Conservation (phyloP, 2,797 vertebrate species). For the Clarias platycephalus region DNA sequence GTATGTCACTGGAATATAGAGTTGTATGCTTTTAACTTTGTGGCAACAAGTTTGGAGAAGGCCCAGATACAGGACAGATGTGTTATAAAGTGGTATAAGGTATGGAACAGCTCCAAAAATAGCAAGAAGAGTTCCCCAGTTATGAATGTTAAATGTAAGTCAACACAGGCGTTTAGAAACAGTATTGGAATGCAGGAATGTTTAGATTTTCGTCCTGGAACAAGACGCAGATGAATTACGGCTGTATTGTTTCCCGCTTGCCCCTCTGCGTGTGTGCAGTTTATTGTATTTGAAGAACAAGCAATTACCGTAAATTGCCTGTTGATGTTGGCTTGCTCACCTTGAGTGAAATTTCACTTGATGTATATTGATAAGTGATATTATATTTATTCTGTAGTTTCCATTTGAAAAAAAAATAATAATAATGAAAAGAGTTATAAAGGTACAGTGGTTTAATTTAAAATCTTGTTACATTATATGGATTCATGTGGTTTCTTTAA, state of each 20-base stretch:
- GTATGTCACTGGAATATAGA: not conserved
- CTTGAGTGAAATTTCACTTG: not conserved
- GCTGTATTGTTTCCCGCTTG: not conserved
- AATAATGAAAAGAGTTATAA: not conserved
- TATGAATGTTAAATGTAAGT: not conserved
- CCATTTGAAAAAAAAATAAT: not conserved
- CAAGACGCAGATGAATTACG: not conserved
- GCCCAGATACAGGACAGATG: not conserved
- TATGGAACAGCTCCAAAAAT: not conserved
- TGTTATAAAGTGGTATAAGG: not conserved
- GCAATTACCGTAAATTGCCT: not conserved
- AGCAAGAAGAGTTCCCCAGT: not conserved
- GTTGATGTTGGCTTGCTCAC: not conserved
- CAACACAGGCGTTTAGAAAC: not conserved
- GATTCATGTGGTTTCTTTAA: not conserved
- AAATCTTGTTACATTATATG: not conserved
- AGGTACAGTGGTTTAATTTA: not conserved
- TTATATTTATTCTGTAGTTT: conserved; percentile 4
- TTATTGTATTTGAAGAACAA: not conserved
- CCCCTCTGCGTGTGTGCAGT: not conserved
- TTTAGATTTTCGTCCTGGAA: not conserved
- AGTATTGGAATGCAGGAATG: not conserved
- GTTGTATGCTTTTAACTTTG: not conserved
- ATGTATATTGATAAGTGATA: not conserved
- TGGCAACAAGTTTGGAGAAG: too few relatives aligned